A percentile compares a stretch with the other conserved stretches of the same genome.
These are phyloP conservation scores for Aphelenchoides avenae DNA, from an alignment of 1,140 invertebrate species.

Conservation along the genomic window DNA sequence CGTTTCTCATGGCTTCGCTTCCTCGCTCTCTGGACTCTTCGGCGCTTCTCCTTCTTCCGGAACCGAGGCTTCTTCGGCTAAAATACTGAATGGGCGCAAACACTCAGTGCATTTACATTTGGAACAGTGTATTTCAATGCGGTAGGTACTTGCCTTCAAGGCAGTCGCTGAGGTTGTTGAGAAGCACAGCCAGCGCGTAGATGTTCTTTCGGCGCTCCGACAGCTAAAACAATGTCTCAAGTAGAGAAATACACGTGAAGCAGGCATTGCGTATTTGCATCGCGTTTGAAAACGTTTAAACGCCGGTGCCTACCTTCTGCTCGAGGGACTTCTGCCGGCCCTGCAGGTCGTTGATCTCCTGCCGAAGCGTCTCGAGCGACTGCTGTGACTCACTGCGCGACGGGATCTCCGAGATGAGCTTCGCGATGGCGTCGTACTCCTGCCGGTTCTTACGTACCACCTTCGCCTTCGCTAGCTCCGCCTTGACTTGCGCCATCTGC, in stretches of 20 bases:
- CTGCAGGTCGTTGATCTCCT: conserved; percentile 32
- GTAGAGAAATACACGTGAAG: background rate
- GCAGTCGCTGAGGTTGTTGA: conserved; percentile 21
- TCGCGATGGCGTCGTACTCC: conserved; percentile 39
- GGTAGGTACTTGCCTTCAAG: background rate
- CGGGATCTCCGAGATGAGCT: conserved; percentile 40
- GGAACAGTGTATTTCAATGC: background rate
- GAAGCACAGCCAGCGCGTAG: conserved; percentile 19
- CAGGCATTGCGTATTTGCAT: no score
- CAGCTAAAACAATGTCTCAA: conserved; percentile 12
- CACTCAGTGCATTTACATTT: no score
- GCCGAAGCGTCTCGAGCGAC: conserved; percentile 21
- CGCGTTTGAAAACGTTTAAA: conserved; percentile 14
- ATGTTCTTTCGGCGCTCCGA: conserved; percentile 21
- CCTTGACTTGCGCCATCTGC: conserved; percentile 36
- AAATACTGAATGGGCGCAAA: background rate
- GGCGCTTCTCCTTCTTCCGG: background rate
- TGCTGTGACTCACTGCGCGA: conserved; percentile 22
- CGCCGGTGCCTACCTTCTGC: conserved; percentile 17
- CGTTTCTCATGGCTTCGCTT: no score
- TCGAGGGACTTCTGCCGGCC: conserved; percentile 34
- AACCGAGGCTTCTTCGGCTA: background rate
- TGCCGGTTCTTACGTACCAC: conserved; percentile 41
- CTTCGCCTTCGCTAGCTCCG: conserved; percentile 36
- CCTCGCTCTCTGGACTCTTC: no score